These are phyloP conservation scores for Seira musarum DNA, from an alignment of 2,888 invertebrate species.

Conservation along the genomic window DNA sequence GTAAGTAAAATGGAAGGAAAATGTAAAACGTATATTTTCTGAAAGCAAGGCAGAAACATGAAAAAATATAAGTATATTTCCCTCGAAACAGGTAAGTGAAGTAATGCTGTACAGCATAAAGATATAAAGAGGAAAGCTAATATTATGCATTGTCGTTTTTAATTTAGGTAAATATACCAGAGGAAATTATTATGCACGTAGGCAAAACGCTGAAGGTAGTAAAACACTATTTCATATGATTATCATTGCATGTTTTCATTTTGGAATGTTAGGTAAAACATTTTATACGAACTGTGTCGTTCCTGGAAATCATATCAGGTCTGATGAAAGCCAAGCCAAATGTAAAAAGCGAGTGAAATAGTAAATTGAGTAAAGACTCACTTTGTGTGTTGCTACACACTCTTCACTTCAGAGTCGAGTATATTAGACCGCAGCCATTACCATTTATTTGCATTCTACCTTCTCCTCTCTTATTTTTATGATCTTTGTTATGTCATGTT, in stretches of 20 bases:
- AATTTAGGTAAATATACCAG: no score
- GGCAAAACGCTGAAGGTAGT: background rate
- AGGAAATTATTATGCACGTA: background rate
- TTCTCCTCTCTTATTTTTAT: slow-evolving; percentile 11
- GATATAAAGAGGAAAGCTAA: background rate
- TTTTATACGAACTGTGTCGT: background rate
- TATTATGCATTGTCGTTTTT: no score
- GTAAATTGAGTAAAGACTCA: background rate
- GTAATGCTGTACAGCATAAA: background rate
- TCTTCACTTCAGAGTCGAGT: background rate
- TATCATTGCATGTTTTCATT: slow-evolving; percentile 32
- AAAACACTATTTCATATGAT: background rate
- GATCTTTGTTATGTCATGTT: slow-evolving; percentile 15
- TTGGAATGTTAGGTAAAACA: background rate
- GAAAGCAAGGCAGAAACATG: no score
- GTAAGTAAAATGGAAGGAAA: background rate
- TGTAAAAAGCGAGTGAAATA: background rate
- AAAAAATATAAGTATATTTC: no score
- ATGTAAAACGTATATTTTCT: no score
- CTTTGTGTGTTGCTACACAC: no score
- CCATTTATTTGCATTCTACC: slow-evolving; percentile 21
- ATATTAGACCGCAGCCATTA: slow-evolving; percentile 7
- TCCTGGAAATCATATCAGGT: background rate
- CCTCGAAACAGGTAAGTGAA: no score
- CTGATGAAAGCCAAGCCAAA: no score